phyloP scores from a whole-genome alignment of 2,113 vertebrate species.

The Propithecus coquereli region DNA sequence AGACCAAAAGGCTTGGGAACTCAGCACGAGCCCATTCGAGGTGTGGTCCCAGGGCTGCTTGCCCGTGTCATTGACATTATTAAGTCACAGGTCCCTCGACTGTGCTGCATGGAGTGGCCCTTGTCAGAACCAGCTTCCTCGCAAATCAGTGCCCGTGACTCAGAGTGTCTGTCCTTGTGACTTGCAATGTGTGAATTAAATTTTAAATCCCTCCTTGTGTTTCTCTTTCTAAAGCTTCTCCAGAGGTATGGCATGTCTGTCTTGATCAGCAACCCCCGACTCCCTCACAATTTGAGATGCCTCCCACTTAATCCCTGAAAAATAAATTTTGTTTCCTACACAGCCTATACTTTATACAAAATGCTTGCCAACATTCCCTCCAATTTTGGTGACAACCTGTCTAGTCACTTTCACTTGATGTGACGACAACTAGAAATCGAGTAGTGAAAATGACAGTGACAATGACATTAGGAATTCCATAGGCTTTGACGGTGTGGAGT shows the following conservation, averaged over 20 bases:
- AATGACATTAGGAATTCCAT: not conserved
- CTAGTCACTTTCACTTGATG: not conserved
- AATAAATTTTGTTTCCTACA: not conserved
- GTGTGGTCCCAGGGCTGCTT: not conserved
- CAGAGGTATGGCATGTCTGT: not conserved
- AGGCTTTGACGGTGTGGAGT: not conserved
- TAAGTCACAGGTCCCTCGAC: not conserved
- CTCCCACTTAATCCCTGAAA: not conserved
- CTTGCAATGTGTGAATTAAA: not conserved
- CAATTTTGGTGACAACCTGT: not conserved
- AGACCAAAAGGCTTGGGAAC: not conserved
- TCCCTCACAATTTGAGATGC: not conserved
- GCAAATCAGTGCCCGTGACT: not conserved
- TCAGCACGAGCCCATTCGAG: accelerated
- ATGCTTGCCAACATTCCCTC: not conserved
- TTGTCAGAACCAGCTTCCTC: not conserved
- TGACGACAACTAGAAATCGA: not conserved
- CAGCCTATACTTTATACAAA: not conserved
- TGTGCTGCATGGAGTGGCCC: not conserved
- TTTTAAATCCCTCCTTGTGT: not conserved
- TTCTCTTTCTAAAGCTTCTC: not conserved
- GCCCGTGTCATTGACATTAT: not conserved
- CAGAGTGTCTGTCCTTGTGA: not conserved
- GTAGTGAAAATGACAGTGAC: not conserved
- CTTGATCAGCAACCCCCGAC: no score